Percentiles rank a stretch among this genome's conserved stretches.
Evolutionary conservation across 2,113 vertebrate genomes (phyloP).

Genomic region (Sebastes fasciatus): DNA sequence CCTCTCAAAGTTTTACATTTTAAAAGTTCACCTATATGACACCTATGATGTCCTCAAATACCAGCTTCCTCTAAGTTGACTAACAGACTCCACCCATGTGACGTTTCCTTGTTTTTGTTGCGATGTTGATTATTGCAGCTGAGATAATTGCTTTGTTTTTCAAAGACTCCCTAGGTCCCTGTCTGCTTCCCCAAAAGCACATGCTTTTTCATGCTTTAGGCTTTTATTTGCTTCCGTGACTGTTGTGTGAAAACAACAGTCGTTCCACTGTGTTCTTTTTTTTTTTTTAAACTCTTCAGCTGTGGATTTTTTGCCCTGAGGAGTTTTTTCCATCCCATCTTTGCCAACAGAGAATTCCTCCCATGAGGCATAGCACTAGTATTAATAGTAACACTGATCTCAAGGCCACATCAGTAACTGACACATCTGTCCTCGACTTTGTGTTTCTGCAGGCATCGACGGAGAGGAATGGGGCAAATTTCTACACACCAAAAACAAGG

Average conservation of each 20-base stretch:
- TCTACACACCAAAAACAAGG: slow-evolving; percentile 99
- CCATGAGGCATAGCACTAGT: slow-evolving; percentile 29
- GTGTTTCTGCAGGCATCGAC: slow-evolving; percentile 88
- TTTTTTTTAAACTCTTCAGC: slow-evolving; percentile 16
- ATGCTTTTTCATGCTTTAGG: slow-evolving; percentile 25
- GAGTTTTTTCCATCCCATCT: slow-evolving; percentile 53
- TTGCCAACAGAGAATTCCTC: slow-evolving; percentile 41
- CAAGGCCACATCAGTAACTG: slow-evolving; percentile 30
- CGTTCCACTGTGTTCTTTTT: not conserved
- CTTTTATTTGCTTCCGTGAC: slow-evolving; percentile 33
- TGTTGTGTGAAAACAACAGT: slow-evolving; percentile 29
- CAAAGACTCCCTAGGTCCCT: slow-evolving; percentile 2
- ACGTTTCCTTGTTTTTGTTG: slow-evolving; percentile 13
- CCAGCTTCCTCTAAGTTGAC: slow-evolving; percentile 32
- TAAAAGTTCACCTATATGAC: not conserved
- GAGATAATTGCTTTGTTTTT: slow-evolving; percentile 8
- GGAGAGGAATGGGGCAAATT: slow-evolving; percentile 99
- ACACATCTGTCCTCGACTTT: slow-evolving; percentile 40
- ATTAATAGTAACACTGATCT: slow-evolving; percentile 49
- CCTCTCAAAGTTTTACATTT: not conserved
- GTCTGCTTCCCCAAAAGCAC: slow-evolving; percentile 22
- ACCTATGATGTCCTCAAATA: slow-evolving; percentile 8
- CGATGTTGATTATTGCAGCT: slow-evolving; percentile 10
- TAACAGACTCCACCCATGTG: slow-evolving; percentile 45
- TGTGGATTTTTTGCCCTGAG: slow-evolving; percentile 28